These are phyloP conservation scores for Ennomos fuscantarius DNA, from an alignment of 2,888 invertebrate genomes.

Conservation along the genomic window DNA sequence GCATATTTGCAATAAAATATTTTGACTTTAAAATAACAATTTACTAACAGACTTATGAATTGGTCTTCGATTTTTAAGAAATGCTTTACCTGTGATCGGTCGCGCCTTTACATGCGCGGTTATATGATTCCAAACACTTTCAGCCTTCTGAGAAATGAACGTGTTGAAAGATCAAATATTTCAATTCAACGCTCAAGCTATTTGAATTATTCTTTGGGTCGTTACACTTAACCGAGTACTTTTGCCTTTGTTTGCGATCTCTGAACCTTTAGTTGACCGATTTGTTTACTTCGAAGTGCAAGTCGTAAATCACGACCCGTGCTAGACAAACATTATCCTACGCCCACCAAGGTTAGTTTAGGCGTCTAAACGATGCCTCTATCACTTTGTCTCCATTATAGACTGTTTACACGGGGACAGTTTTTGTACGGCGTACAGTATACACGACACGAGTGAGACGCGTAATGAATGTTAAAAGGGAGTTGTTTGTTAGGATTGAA, in stretches of 20 bases:
- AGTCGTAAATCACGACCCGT: conserved; percentile 26
- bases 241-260: conserved; percentile 14
- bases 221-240: conserved; percentile 8
- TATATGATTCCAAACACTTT: conserved; percentile 17
- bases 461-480: not conserved
- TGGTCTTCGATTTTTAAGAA: conserved; percentile 6
- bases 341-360: conserved; percentile 22
- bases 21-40: too few relatives aligned
- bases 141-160: conserved; percentile 9
- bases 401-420: conserved; percentile 8
- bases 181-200: not conserved
- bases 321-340: conserved; percentile 25
- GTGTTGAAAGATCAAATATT: conserved; percentile 14
- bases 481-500: too few relatives aligned
- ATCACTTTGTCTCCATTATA: conserved; percentile 12
- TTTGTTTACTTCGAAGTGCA: conserved; percentile 19
- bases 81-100: conserved; percentile 15
- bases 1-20: too few relatives aligned
- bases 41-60: conserved; percentile 6
- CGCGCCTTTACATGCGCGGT: conserved; percentile 7
- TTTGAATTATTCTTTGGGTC: conserved; percentile 5
- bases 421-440: conserved; percentile 1
- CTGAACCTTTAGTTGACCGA: conserved; percentile 13
- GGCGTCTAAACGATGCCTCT: conserved; percentile 10
- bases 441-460: too few relatives aligned